Percentiles rank a stretch among this genome's conserved stretches.
Evolutionary conservation across 2,113 vertebrate genomes (phyloP).

Genomic region (Syngnathoides biaculeatus): DNA sequence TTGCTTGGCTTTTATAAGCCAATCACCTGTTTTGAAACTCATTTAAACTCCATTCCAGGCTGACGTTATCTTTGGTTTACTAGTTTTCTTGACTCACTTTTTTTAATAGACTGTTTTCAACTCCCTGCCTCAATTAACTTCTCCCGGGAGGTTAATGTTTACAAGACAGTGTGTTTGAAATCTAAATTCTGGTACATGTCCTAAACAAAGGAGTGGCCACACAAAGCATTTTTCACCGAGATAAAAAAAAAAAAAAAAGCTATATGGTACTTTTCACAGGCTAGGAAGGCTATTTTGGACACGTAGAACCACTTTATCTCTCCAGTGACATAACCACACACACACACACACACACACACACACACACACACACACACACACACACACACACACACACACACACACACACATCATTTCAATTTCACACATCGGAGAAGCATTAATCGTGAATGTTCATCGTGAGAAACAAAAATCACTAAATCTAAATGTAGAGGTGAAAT

Average conservation of each 20-base stretch:
- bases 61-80: background rate
- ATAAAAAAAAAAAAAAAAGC: background rate
- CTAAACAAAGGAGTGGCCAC: background rate
- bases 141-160: background rate
- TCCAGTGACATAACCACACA: constrained; percentile 73
- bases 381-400: constrained; percentile 7
- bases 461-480: constrained; percentile 36
- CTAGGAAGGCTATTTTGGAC: background rate
- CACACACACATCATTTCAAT: constrained; percentile 26
- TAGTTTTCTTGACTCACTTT: constrained; percentile 1
- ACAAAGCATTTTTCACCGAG: background rate
- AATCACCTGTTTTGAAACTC: background rate
- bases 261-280: background rate
- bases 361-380: background rate
- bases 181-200: background rate
- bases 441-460: constrained; percentile 53
- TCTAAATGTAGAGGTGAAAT: constrained; percentile 41
- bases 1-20: background rate
- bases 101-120: background rate
- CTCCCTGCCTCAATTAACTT: background rate
- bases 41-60: background rate
- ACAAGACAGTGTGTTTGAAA: background rate
- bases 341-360: constrained; percentile 8
- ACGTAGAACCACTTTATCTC: constrained; percentile 22
- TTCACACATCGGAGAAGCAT: constrained; percentile 54